Base-by-base conservation (phyloP, 2,797 vertebrate species). In the Streptopelia turtur region DNA sequence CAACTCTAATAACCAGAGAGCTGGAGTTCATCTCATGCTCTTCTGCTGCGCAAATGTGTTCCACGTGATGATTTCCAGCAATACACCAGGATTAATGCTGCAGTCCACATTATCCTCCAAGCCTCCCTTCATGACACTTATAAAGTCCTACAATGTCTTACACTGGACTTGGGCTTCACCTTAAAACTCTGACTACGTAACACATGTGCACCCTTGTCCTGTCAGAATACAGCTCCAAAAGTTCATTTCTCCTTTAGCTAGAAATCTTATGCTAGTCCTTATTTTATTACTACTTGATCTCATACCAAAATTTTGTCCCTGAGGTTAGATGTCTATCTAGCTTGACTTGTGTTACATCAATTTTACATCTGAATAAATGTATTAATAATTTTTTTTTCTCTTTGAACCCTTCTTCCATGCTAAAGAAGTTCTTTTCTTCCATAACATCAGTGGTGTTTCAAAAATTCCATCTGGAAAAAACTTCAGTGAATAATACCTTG, bases 141-240 rank as follows among this genome's bases (percentile, higher is more conserved):
- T 2, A 16, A 53, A 76, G 25, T n/a, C 31, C 33, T 71, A 60
- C 21, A 50, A 15, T 6, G 13, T 27, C 43, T 65, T 63, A 53
- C 9, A 17, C 5, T 1, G 4, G 22, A 22, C 25, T 57, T 47
- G 8, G 22, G 13, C 24, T 68, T 80, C 11, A 24, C 31, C 59
- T 74, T 76, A 72, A 66, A 84, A 72, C 16, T 66, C 31, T 12
- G 24, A 72, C 13, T 21, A 35, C 1, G 0, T 2, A 45, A 70
- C 23, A 59, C 11, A 23, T 1, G 3, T 1, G 3, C 8, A 57
- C 3, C 11, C 30, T 47, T 31, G 7, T 68, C 24, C 31, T 35
- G 13, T 25, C 33, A 74, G n/a, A 88, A 61, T 39, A 70, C 5
- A 30, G 22, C 25, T 90, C 31, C 35, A 64, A 5, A 87, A 77